Evolutionary conservation across 2,888 invertebrate genomes (phyloP), one percentile per base, ranked within the genome.

Genomic region (Petrolisthes cinctipes): DNA sequence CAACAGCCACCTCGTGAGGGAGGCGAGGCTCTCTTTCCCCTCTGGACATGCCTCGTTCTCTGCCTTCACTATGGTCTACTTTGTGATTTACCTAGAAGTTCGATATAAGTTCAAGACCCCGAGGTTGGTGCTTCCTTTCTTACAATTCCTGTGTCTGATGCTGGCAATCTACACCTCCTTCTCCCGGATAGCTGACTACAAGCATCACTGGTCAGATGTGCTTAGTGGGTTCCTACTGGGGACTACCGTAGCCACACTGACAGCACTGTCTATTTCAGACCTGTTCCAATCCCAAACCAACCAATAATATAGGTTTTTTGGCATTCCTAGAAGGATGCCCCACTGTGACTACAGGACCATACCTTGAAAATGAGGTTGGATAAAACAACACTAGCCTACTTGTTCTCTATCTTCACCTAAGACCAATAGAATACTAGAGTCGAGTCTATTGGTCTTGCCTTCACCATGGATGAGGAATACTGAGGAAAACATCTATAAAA

Each of bases 131-230:
- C 95, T 95, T 85, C 97, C 97, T 92, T 95, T 96, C 17, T 93
- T 98, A 83, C 99, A 99, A 93, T 95, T 96, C 92, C 91, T 95
- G 11, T 95, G 96, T 84, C 93, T 98, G 90, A 94, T 95, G 93
- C 94, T 97, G 93, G 96, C 98, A 57, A 95, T 96, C 95, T 97
- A 95, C 93, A 97, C 97, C 11, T 96, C 96, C n/a, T 94, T 98
- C 94, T 96, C 97, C 0, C 95, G 99, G 66, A 95, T 99, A 68
- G 97, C 97, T 0, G 97, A 99, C 94, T 97, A 99, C 94, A 99
- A 99, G 93, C 99, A 99, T 93, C 99, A 99, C 92, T 98, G 98
- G 97, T 98, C 97, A 92, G 99, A 99, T 93, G 99, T 99, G 3
- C 94, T 99, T 56, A 95, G 95, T 83, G 99, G 99, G 0, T 92